These are phyloP conservation scores for Chloropsis hardwickii DNA, from an alignment of 2,113 vertebrate genomes.

Conservation along the genomic window DNA sequence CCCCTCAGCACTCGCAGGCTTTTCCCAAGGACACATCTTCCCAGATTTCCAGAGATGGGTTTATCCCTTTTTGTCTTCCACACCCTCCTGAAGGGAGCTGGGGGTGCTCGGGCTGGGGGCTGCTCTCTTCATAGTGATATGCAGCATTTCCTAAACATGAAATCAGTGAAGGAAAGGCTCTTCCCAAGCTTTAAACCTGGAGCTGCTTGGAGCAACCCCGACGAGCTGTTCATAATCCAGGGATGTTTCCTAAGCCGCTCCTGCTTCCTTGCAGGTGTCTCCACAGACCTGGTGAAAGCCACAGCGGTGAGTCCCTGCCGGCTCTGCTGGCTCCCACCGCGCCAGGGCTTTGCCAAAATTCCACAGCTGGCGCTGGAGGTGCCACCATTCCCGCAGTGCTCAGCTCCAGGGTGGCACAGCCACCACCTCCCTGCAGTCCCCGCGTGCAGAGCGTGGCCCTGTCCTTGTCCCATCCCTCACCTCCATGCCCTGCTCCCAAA, in stretches of 20 bases:
- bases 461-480: not conserved
- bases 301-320: not conserved
- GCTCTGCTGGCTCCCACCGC: fast-evolving
- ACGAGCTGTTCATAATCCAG: fast-evolving
- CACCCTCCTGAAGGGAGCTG: fast-evolving
- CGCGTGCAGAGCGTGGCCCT: not conserved
- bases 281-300: not conserved
- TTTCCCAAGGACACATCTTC: not conserved
- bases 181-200: not conserved
- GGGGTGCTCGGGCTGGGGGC: not conserved
- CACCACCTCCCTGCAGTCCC: fast-evolving
- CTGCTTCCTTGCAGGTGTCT: not conserved
- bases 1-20: fast-evolving
- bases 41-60: not conserved
- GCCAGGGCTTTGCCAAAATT: not conserved
- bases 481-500: not conserved
- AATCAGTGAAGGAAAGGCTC: not conserved
- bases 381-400: fast-evolving
- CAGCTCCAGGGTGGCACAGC: not conserved
- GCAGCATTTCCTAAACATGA: not conserved
- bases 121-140: fast-evolving
- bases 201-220: not conserved
- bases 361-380: fast-evolving
- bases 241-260: not conserved
- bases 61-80: not conserved